Percentiles rank a stretch among this genome's conserved stretches.
Evolutionary conservation across 1,140 invertebrate species (phyloP).

Genomic region (Drosophila parvula): DNA sequence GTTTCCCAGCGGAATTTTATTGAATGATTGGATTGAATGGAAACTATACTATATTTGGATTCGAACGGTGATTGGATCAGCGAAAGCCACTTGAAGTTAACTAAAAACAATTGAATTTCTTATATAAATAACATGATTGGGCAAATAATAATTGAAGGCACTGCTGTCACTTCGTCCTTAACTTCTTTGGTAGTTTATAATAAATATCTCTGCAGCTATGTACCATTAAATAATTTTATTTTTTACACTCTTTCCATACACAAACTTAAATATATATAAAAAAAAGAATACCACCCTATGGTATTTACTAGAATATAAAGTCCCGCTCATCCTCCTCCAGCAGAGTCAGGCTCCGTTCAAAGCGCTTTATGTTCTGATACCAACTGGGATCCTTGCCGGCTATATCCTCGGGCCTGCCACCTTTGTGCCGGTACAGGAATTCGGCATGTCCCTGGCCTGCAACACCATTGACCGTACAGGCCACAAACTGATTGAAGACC

Average conservation of each 20-base stretch:
- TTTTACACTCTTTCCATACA: neutral
- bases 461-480: conserved; percentile 75
- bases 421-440: conserved; percentile 68
- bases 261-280: conserved; percentile 10
- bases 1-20: neutral
- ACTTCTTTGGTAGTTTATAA: neutral
- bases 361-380: conserved; percentile 74
- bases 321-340: conserved; percentile 53
- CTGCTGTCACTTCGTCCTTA: neutral
- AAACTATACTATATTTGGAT: neutral
- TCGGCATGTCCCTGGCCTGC: conserved; percentile 74
- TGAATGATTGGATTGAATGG: conserved; percentile 11
- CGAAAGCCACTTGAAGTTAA: neutral
- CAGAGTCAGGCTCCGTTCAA: conserved; percentile 64
- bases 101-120: neutral
- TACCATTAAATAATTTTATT: conserved; percentile 1
- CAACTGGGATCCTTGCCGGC: conserved; percentile 65
- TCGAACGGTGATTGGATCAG: neutral
- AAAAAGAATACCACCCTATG: conserved; percentile 1
- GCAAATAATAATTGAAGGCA: neutral
- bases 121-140: conserved; percentile 5
- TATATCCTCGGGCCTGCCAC: conserved; percentile 61
- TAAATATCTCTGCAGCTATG: neutral
- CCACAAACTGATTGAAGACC: conserved; percentile 78
- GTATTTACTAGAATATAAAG: conserved; percentile 57